phyloP scores from a whole-genome alignment of 2,888 invertebrate genomes.

The Platycheirus rosarum region DNA sequence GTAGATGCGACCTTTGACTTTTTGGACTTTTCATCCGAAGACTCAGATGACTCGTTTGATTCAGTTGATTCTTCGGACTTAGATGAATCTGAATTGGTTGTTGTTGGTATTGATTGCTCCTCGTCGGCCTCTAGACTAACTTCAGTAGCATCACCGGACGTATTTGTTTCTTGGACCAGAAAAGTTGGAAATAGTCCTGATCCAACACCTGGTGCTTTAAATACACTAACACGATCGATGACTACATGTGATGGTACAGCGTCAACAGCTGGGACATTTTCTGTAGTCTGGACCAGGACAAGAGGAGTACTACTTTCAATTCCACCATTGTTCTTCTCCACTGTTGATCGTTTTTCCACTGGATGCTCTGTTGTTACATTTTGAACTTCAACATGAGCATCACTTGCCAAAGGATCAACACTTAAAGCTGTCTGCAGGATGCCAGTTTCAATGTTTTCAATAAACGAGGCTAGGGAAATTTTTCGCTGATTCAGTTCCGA shows the following conservation, averaged over 20 bases:
- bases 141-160: conserved; percentile 26
- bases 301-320: conserved; percentile 23
- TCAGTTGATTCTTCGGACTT: conserved; percentile 22
- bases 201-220: conserved; percentile 48
- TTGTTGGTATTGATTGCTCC: background rate
- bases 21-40: background rate
- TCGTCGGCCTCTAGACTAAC: conserved; percentile 4
- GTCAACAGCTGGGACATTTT: conserved; percentile 76
- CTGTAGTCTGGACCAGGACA: conserved; percentile 77
- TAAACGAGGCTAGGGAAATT: conserved; percentile 78
- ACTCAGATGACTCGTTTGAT: conserved; percentile 20
- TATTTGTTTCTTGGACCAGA: conserved; percentile 66
- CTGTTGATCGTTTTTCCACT: conserved; percentile 51
- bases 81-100: background rate
- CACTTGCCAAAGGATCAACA: conserved; percentile 75
- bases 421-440: conserved; percentile 79
- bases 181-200: conserved; percentile 52
- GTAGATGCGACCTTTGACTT: conserved; percentile 3
- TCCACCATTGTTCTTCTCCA: background rate
- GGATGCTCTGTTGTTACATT: conserved; percentile 72
- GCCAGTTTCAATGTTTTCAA: conserved; percentile 79
- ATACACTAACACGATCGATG: conserved; percentile 79
- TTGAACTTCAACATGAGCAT: conserved; percentile 74
- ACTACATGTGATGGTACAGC: conserved; percentile 78
- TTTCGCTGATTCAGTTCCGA: conserved; percentile 76